Percentiles rank a stretch among this genome's conserved stretches.
Conservation (phyloP, 64 coral and sea anemone genomes). For the Astreopora myriophthalma region DNA sequence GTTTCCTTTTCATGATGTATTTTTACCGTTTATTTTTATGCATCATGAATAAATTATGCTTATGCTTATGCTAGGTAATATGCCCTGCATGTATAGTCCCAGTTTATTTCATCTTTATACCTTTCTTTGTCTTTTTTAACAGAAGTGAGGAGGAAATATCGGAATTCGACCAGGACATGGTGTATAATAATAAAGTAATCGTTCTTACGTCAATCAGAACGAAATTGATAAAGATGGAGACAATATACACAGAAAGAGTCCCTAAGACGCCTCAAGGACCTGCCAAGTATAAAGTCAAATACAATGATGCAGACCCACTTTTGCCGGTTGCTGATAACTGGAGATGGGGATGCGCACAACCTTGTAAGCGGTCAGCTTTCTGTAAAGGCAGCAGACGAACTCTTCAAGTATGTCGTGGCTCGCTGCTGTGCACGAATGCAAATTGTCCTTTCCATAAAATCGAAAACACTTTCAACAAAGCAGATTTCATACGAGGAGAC, state of each 20-base stretch:
- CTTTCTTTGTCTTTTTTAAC: conserved; percentile 8
- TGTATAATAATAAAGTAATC: conserved; percentile 17
- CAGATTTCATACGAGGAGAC: conserved; percentile 37
- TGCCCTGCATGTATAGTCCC: not conserved
- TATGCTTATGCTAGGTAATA: too few species aligned
- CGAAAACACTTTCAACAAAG: conserved; percentile 36
- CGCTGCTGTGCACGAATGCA: conserved; percentile 28
- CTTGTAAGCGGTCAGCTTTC: conserved; percentile 31
- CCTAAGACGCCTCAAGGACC: conserved; percentile 37
- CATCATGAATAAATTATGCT: too few species aligned
- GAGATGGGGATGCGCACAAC: conserved; percentile 28
- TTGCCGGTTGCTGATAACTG: conserved; percentile 5
- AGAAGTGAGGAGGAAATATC: conserved; percentile 44
- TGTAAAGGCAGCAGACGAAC: conserved; percentile 47
- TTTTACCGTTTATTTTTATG: too few species aligned
- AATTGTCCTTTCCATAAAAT: conserved; percentile 27
- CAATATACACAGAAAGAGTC: not conserved
- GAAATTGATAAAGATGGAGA: conserved; percentile 55
- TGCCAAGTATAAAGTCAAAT: not conserved
- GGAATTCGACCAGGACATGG: conserved; percentile 37
- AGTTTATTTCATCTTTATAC: conserved; percentile 27
- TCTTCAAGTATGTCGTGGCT: conserved; percentile 32
- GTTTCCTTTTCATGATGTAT: too few species aligned
- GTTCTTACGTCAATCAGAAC: conserved; percentile 32
- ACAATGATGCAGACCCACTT: conserved; percentile 11